phyloP scores from a whole-genome alignment of 2,797 vertebrate species.

The Bucorvus abyssinicus region DNA sequence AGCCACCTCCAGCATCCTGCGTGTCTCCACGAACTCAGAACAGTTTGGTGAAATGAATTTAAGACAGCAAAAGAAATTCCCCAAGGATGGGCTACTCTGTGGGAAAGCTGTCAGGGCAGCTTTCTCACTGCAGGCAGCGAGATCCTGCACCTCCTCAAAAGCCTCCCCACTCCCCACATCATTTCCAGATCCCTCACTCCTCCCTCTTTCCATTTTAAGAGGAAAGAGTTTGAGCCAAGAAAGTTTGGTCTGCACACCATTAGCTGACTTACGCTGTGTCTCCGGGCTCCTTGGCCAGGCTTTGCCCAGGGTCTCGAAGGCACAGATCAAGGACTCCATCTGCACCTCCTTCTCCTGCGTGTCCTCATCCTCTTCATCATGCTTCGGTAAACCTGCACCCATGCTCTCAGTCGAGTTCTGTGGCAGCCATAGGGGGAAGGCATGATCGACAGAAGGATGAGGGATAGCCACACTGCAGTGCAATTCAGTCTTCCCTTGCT shows the following conservation, averaged over 20 bases:
- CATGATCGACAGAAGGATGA: neutral
- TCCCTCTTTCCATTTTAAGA: neutral
- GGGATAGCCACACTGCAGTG: neutral
- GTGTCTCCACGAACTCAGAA: neutral
- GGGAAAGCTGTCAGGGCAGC: neutral
- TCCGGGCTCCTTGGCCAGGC: conserved; percentile 86
- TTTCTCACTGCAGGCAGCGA: neutral
- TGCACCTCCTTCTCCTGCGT: conserved; percentile 85
- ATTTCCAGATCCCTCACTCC: neutral
- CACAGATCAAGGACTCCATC: conserved; percentile 88
- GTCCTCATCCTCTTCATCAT: conserved; percentile 80
- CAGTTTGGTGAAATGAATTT: neutral
- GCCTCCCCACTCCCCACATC: accelerated
- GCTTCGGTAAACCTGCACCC: conserved; percentile 57
- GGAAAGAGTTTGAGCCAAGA: neutral
- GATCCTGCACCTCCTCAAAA: neutral
- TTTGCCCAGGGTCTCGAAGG: conserved; percentile 92
- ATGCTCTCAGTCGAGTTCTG: conserved; percentile 84
- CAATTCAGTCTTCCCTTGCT: neutral
- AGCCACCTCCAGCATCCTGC: neutral
- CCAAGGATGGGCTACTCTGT: neutral
- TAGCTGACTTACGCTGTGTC: conserved; percentile 84
- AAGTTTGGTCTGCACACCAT: neutral
- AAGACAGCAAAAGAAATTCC: neutral
- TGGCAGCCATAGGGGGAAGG: neutral